Evolutionary conservation across 2,888 invertebrate species (phyloP).

Genomic region (Pardosa pseudoannulata): DNA sequence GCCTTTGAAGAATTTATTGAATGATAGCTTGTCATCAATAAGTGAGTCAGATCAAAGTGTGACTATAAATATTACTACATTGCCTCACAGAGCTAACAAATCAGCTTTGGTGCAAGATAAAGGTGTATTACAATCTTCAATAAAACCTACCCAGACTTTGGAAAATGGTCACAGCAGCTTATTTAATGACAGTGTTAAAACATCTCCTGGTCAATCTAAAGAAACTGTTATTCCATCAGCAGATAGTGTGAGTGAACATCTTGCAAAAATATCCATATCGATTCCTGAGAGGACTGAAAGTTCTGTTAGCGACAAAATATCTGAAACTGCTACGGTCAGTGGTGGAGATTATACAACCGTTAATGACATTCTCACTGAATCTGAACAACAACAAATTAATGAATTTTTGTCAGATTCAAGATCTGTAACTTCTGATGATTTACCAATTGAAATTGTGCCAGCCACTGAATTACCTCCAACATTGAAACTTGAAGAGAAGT

Average conservation of each 20-base stretch:
- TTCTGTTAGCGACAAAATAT: neutral
- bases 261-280: slow-evolving; percentile 3
- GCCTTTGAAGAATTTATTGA: slow-evolving; percentile 22
- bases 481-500: slow-evolving; percentile 1
- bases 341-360: neutral
- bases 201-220: neutral
- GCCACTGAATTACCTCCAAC: slow-evolving; percentile 33
- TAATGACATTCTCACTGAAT: slow-evolving; percentile 27
- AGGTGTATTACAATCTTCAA: slow-evolving; percentile 19
- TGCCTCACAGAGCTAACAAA: neutral
- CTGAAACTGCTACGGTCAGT: neutral
- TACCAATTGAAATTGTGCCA: neutral
- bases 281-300: slow-evolving; percentile 18
- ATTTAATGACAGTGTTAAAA: slow-evolving; percentile 21
- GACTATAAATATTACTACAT: slow-evolving; percentile 30
- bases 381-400: slow-evolving; percentile 43
- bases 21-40: slow-evolving; percentile 4
- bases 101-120: neutral
- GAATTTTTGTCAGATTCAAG: slow-evolving; percentile 39
- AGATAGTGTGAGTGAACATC: neutral
- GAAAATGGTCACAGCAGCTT: neutral
- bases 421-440: slow-evolving; percentile 15
- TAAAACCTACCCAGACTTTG: slow-evolving; percentile 35
- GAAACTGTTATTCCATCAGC: slow-evolving; percentile 7
- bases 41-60: slow-evolving; percentile 4